These are phyloP conservation scores for Mesembrinibis cayennensis DNA, from an alignment of 2,113 vertebrate species.

Conservation along the genomic window DNA sequence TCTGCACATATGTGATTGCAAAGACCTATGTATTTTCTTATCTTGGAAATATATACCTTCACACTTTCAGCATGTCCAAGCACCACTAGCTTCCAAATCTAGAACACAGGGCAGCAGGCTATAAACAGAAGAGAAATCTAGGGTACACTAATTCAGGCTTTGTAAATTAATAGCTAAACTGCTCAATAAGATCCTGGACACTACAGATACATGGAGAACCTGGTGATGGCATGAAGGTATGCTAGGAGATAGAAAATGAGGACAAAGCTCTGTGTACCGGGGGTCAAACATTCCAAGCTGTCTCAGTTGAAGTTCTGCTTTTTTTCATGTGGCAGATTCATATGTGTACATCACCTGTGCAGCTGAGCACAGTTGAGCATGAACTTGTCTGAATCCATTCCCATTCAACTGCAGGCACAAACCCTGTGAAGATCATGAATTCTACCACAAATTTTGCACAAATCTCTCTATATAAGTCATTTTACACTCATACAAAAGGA, in stretches of 20 bases:
- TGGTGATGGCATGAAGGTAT: neutral
- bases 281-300: neutral
- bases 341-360: neutral
- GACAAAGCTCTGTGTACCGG: neutral
- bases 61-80: neutral
- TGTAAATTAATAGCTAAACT: neutral
- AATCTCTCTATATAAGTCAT: neutral
- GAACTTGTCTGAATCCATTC: neutral
- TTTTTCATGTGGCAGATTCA: neutral
- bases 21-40: neutral
- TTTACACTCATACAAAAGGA: neutral
- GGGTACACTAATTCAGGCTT: neutral
- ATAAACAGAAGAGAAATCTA: neutral
- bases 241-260: neutral
- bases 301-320: neutral
- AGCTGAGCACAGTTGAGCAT: neutral
- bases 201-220: neutral
- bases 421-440: neutral
- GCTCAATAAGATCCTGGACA: neutral
- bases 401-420: neutral
- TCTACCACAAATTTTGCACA: neutral
- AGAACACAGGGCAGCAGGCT: neutral
- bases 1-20: neutral
- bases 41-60: neutral
- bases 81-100: neutral